A percentile compares a stretch with the other conserved stretches of the same genome.
phyloP scores from a whole-genome alignment of 2,113 vertebrate species.

The Diphyllodes magnificus region DNA sequence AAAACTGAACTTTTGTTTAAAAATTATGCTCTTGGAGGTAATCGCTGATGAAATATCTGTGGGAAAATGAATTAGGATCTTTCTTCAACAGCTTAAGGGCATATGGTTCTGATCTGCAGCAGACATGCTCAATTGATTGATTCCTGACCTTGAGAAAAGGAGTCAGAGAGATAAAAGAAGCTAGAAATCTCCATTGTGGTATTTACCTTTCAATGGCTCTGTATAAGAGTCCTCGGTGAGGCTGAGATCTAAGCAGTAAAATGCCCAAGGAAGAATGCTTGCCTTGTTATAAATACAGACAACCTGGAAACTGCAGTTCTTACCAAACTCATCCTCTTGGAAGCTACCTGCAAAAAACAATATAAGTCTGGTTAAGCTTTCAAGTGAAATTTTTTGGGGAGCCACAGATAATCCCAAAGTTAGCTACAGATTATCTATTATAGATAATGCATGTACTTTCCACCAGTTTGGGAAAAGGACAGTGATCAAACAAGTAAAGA shows the following conservation, averaged over 20 bases:
- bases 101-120: neutral
- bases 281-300: neutral
- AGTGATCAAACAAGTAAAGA: neutral
- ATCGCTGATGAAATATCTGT: neutral
- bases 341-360: neutral
- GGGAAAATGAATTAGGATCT: neutral
- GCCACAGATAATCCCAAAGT: neutral
- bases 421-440: neutral
- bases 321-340: too few species aligned
- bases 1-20: neutral
- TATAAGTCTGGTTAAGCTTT: neutral
- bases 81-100: neutral
- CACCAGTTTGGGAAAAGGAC: neutral
- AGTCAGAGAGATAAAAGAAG: neutral
- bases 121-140: neutral
- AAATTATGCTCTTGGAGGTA: neutral
- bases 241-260: neutral
- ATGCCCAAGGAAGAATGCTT: neutral
- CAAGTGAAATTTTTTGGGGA: neutral
- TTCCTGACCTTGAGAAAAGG: neutral
- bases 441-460: neutral
- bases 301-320: neutral
- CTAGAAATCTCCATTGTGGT: neutral
- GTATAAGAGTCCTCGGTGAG: rapidly evolving
- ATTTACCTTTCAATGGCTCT: neutral